Percentiles rank a stretch among this genome's conserved stretches.
These are phyloP conservation scores for Leptinotarsa undecemlineata DNA, from an alignment of 1,140 invertebrate genomes.

Conservation along the genomic window DNA sequence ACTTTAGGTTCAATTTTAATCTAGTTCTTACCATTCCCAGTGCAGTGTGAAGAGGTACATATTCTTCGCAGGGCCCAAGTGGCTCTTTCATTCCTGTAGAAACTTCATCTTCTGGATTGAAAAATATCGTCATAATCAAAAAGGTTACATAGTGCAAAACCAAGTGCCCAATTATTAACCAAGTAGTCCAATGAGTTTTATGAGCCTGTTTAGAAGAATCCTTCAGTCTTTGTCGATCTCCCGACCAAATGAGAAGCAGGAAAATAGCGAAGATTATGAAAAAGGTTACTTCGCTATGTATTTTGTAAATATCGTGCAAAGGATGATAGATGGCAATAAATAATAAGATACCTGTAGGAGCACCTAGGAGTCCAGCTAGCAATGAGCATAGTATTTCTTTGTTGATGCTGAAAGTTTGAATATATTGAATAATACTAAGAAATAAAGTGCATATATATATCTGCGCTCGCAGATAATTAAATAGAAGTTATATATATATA, in stretches of 20 bases:
- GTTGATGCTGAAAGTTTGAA: constrained; percentile 23
- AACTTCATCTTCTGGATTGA: constrained; percentile 69
- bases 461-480: too few relatives aligned
- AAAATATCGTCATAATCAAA: constrained; percentile 61
- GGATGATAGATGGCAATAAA: constrained; percentile 77
- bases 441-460: too few relatives aligned
- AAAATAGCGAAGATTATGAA: constrained; percentile 67
- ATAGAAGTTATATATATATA: too few relatives aligned
- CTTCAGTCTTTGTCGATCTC: constrained; percentile 52
- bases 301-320: constrained; percentile 67
- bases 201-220: constrained; percentile 28
- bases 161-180: constrained; percentile 57
- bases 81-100: constrained; percentile 75
- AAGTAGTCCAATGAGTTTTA: constrained; percentile 55
- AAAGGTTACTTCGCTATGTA: constrained; percentile 75
- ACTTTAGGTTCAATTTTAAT: too few relatives aligned
- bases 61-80: constrained; percentile 72
- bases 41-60: constrained; percentile 62
- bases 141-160: constrained; percentile 60
- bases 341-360: constrained; percentile 70
- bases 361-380: constrained; percentile 67
- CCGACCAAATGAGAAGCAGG: constrained; percentile 62
- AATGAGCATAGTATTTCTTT: constrained; percentile 55
- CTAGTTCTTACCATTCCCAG: constrained; percentile 64
- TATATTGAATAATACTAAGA: neutral